Evolutionary conservation across 2,797 vertebrate species (phyloP).

Genomic region (Tinamus major): DNA sequence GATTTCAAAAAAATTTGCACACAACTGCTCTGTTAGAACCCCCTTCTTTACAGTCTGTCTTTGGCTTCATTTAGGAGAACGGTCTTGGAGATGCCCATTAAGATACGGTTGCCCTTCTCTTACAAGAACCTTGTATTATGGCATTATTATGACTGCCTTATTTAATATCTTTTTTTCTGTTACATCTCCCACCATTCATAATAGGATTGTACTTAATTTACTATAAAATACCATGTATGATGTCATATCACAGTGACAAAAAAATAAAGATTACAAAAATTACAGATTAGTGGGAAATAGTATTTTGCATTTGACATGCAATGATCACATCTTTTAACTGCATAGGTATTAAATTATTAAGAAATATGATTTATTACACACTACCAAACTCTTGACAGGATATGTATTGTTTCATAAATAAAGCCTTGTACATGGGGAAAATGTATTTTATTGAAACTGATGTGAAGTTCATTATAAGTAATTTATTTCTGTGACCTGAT

Average conservation of each 20-base stretch:
- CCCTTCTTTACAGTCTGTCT: not conserved
- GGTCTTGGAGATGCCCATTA: not conserved
- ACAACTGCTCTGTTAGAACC: not conserved
- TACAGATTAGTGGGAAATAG: not conserved
- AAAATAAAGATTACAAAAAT: not conserved
- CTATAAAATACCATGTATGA: not conserved
- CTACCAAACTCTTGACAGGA: not conserved
- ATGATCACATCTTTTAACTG: not conserved
- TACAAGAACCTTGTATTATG: not conserved
- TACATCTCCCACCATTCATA: not conserved
- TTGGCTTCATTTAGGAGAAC: not conserved
- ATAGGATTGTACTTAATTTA: not conserved
- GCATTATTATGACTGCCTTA: not conserved
- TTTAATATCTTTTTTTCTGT: not conserved
- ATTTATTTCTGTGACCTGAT: not conserved
- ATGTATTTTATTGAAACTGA: not conserved
- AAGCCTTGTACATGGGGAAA: not conserved
- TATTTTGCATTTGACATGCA: not conserved
- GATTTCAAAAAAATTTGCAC: not conserved
- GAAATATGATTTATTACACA: not conserved
- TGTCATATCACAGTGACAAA: not conserved
- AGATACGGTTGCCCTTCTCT: rapidly evolving
- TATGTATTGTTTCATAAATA: slow-evolving; percentile 15
- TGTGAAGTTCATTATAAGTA: not conserved
- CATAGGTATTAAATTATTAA: not conserved